phyloP scores from a whole-genome alignment of 2,113 vertebrate genomes.

The Tringa solitaria region DNA sequence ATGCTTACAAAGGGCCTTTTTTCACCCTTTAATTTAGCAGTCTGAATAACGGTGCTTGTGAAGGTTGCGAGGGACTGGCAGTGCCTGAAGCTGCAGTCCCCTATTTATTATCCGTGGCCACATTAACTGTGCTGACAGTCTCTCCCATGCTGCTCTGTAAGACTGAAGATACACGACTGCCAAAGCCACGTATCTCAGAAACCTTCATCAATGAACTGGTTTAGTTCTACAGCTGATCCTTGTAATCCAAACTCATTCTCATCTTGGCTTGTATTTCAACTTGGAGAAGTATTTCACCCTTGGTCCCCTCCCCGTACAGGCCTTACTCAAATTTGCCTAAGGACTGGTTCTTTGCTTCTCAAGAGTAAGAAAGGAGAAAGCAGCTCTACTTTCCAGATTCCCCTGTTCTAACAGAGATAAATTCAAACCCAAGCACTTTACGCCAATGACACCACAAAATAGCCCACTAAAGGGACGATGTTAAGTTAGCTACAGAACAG shows the following conservation, averaged over 20 bases:
- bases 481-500: background rate
- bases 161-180: background rate
- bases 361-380: background rate
- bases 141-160: background rate
- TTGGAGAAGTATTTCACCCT: background rate
- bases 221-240: background rate
- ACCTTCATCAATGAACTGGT: background rate
- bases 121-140: background rate
- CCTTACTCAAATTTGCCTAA: background rate
- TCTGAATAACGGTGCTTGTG: background rate
- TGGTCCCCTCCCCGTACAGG: background rate
- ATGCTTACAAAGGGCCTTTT: slow-evolving; percentile 2
- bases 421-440: background rate
- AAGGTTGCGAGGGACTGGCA: background rate
- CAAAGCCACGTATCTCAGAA: background rate
- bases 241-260: background rate
- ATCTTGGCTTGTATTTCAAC: background rate
- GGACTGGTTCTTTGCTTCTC: background rate
- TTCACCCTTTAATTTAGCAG: slow-evolving; percentile 20
- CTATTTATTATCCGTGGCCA: background rate
- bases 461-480: background rate
- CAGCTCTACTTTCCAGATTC: background rate
- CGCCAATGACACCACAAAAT: background rate
- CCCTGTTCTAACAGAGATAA: background rate
- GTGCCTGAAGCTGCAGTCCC: background rate